A percentile compares a stretch with the other conserved stretches of the same genome.
Conservation (phyloP, 2,888 invertebrate genomes). For the Melinaea marsaeus region DNA sequence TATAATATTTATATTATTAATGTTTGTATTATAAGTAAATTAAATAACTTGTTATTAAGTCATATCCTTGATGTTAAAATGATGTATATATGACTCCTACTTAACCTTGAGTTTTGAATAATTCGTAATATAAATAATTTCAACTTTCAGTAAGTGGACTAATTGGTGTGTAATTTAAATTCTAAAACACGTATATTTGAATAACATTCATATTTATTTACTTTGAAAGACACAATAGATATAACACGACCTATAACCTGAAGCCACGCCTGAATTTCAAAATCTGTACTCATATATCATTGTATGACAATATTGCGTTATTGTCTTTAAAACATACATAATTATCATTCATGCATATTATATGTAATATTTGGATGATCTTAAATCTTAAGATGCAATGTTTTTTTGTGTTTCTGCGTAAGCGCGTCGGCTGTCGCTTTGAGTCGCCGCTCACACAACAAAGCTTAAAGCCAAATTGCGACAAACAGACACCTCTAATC, state of each 20-base stretch:
- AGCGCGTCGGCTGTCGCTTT: slow-evolving; percentile 46
- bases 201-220: slow-evolving; percentile 8
- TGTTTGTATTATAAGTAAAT: slow-evolving; percentile 37
- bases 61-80: slow-evolving; percentile 64
- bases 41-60: slow-evolving; percentile 55
- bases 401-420: slow-evolving; percentile 58
- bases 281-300: not conserved
- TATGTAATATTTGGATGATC: not conserved
- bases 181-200: slow-evolving; percentile 35
- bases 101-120: slow-evolving; percentile 71
- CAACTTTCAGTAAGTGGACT: slow-evolving; percentile 63
- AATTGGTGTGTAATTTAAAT: slow-evolving; percentile 54
- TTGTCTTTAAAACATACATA: not conserved
- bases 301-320: not conserved
- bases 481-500: slow-evolving; percentile 65
- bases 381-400: slow-evolving; percentile 39
- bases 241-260: slow-evolving; percentile 6
- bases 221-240: slow-evolving; percentile 6
- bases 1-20: slow-evolving; percentile 56
- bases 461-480: slow-evolving; percentile 53
- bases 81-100: slow-evolving; percentile 61
- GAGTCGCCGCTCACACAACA: slow-evolving; percentile 39
- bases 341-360: not conserved
- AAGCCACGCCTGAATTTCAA: not conserved
- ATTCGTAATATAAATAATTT: slow-evolving; percentile 53